Base-by-base conservation (phyloP, 1,140 invertebrate genomes). In the Bombus sibiricus region DNA sequence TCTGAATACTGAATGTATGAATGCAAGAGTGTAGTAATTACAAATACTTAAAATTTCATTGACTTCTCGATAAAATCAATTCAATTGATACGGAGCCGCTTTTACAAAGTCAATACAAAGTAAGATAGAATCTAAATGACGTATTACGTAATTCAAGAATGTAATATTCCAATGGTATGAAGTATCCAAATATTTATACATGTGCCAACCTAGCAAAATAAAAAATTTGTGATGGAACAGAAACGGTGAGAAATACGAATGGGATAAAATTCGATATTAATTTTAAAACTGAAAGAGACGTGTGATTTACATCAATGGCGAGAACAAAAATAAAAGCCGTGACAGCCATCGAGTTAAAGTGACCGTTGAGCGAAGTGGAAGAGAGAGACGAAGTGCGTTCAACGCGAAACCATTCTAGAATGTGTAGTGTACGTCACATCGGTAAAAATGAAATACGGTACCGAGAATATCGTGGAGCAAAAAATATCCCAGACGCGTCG, bases 401-500 rank as follows among this genome's bases (percentile, higher is more conserved):
- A 47, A 47, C 41, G 18, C 13, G 10, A 34, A 43, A 66, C 9
- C 43, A 15, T 83, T 69, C 28, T 57, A 69, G 74, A 69, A 37
- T n/a, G 8, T 62, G 47, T n/a, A 15, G 47, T 43, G 37, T 28
- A 59, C 57, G 41, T 18, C 9, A 47, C 47, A 83, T 83, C 37
- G 74, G 39, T 43, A 84, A 84, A 84, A 84, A 84, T 71, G 82
- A 79, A 71, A 79, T 62, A 72, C 75, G 15, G 15, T 25, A 72
- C 39, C 83, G n/a, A 47, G 66, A 84, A 84, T 84, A 84, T 59
- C 76, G 28, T 6, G n/a, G 68, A 8, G 43, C 53, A 47, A 84
- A 84, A 84, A 84, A 79, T 84, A 84, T 79, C 76, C 47, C 76
- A 80, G 83, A 84, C 76, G 76, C 76, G 83, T 74, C 78, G 71